A percentile compares a stretch with the other conserved stretches of the same genome.
Conservation (phyloP, 2,113 vertebrate species). For the Steatornis caripensis region DNA sequence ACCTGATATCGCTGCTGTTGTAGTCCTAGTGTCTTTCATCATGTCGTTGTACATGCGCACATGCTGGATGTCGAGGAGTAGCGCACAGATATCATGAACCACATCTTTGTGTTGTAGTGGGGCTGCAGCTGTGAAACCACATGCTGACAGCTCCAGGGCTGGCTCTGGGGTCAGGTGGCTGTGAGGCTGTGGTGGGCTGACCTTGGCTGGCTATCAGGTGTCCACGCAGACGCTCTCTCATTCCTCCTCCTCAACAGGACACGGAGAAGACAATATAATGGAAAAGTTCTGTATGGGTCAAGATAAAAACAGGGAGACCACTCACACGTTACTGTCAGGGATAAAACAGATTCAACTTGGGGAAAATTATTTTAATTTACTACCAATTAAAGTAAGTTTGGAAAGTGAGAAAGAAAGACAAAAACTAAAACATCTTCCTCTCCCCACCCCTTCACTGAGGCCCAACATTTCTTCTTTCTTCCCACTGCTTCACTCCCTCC, state of each 20-base stretch:
- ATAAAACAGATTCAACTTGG: background rate
- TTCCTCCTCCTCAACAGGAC: background rate
- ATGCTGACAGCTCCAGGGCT: accelerated
- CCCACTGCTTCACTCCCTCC: background rate
- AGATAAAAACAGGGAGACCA: background rate
- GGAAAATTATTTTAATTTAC: background rate
- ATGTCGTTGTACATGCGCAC: background rate
- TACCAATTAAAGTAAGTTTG: background rate
- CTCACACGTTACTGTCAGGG: background rate
- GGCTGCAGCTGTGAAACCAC: background rate
- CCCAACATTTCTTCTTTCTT: background rate
- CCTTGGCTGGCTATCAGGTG: background rate
- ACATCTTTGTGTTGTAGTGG: background rate
- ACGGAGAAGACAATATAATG: background rate
- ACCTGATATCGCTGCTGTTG: background rate
- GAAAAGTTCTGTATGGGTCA: background rate
- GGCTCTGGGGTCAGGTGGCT: background rate
- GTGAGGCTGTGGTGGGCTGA: background rate
- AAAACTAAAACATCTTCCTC: background rate
- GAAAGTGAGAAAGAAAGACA: background rate
- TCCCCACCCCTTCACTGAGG: too few species aligned
- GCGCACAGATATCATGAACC: accelerated
- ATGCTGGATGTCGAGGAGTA: background rate
- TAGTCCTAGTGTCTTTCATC: background rate
- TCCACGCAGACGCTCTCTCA: background rate